Base-by-base conservation (phyloP, 1,140 invertebrate species). In the Lepidostoma basale region DNA sequence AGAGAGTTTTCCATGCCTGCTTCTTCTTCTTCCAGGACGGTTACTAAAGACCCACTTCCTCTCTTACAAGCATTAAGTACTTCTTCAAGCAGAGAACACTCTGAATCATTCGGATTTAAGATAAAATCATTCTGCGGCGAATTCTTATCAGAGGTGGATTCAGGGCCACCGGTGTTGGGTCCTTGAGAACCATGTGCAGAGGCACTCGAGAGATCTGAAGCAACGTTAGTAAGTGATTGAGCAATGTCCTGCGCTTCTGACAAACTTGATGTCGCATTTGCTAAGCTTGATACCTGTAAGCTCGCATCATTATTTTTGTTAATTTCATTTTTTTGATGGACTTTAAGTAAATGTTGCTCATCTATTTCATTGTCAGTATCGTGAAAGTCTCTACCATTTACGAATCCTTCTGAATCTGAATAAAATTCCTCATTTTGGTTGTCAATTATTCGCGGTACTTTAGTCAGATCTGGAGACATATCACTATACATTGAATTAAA, bases 1-100 rank as follows among this genome's bases (percentile, higher is more conserved):
- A 66, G 39, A 3, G 70, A 68, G 30, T 69, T 69, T 6, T 72
- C 70, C 58, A 67, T 62, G 1, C 23, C 81, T 33, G 84, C 78
- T 72, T 85, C 85, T 58, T 89, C 87, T 75, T 90, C 88, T 74
- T 90, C 88, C 3, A 87, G 86, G 47, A 90, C 88, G 1, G 88
- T 85, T 18, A 79, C 75, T 73, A 85, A 59, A 79, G 78, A 76
- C 72, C 79, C 74, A 73, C 80, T 69, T 75, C 78, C 79, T 67
- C 78, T 74, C 65, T 79, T 77, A 71, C 80, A 82, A 68, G 78
- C 78, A 71, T 72, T 79, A 18, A 82, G 62, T n/a, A 81, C 77
- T 68, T 82, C 81, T 36, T 82, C 81, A 2, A 81, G 77, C 62
- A 81, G 75, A 18, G 81, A 80, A 23, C 78, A 76, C 54, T 81